These are phyloP conservation scores for Harpagifer antarcticus DNA, from an alignment of 2,797 vertebrate genomes.

Conservation along the genomic window DNA sequence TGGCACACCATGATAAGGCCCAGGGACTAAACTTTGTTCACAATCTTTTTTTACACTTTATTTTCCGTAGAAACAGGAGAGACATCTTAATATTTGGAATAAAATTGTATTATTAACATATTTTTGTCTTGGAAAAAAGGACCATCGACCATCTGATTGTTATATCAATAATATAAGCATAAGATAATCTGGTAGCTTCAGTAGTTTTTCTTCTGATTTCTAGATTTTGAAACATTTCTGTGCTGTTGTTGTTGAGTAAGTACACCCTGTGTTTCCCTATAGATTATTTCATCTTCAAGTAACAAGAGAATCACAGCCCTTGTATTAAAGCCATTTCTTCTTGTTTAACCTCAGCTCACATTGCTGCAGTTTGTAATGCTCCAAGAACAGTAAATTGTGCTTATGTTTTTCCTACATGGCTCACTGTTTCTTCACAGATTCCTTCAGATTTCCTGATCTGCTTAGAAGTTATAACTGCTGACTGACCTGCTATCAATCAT, in stretches of 20 bases:
- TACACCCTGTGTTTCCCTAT: background rate
- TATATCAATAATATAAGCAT: background rate
- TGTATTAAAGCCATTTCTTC: background rate
- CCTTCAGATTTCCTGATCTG: conserved; percentile 2
- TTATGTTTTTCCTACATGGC: background rate
- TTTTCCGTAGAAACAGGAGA: too few species aligned
- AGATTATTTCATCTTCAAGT: conserved; percentile 2
- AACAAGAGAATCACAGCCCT: background rate
- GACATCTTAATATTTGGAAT: too few species aligned
- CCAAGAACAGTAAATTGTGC: background rate
- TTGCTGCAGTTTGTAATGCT: conserved; percentile 5
- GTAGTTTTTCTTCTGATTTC: background rate
- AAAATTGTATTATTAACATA: too few species aligned
- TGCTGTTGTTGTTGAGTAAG: conserved; percentile 4
- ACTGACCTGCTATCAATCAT: background rate
- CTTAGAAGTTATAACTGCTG: conserved; percentile 6
- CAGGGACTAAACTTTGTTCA: too few species aligned
- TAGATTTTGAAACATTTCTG: conserved; percentile 4
- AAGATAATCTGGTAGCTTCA: background rate
- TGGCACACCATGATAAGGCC: too few species aligned
- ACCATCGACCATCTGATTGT: too few species aligned
- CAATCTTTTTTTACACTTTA: background rate
- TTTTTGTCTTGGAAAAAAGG: too few species aligned
- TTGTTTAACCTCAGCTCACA: conserved; percentile 8
- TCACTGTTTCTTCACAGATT: conserved; percentile 13